Percentiles rank a stretch among this genome's conserved stretches.
These are phyloP conservation scores for Uloborus plumipes DNA, from an alignment of 2,888 invertebrate genomes.

Conservation along the genomic window DNA sequence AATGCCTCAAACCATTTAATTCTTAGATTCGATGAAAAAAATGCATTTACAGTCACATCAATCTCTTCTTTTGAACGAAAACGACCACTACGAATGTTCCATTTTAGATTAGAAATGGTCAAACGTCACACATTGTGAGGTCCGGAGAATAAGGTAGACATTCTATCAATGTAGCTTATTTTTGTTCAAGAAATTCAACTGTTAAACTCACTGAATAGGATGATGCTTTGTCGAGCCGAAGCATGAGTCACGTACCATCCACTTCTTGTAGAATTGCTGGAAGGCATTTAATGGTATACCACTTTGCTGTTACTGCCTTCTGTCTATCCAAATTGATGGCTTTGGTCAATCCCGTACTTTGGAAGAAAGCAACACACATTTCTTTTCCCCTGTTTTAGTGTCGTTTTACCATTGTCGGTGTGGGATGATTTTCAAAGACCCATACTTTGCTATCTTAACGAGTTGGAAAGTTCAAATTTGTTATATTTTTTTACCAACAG, in stretches of 20 bases:
- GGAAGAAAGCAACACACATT: constrained; percentile 11
- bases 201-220: constrained; percentile 2
- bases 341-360: constrained; percentile 12
- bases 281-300: constrained; percentile 33
- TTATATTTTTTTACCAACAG: constrained; percentile 19
- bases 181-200: constrained; percentile 2
- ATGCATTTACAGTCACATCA: too few relatives aligned
- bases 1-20: too few relatives aligned
- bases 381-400: constrained; percentile 2
- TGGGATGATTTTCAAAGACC: constrained; percentile 29
- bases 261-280: not conserved
- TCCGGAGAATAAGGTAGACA: constrained; percentile 6
- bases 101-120: constrained; percentile 1
- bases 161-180: not conserved
- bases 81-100: not conserved
- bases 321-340: not conserved
- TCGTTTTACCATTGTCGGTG: not conserved
- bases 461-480: constrained; percentile 12
- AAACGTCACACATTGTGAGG: not conserved
- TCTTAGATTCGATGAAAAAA: too few relatives aligned
- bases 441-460: constrained; percentile 15
- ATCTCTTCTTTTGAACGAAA: too few relatives aligned
- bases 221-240: constrained; percentile 17
- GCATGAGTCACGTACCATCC: not conserved
- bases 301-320: constrained; percentile 7